Evolutionary conservation across 2,888 invertebrate genomes (phyloP), one percentile per base, ranked within the genome.

Genomic region (Thecophora atra): DNA sequence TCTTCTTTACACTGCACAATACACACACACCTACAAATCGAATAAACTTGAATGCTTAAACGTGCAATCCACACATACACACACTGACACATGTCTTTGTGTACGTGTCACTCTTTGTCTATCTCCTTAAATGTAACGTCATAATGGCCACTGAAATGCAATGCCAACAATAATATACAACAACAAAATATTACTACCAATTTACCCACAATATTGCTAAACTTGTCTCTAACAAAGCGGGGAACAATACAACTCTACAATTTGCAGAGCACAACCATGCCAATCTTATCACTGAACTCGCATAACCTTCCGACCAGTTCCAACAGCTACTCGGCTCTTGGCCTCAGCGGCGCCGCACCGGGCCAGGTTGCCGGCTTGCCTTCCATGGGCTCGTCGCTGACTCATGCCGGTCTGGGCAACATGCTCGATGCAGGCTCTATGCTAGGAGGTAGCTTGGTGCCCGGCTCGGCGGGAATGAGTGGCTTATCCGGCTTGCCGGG

Each of bases 241-340:
- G 85, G 85, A 82, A 85, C 85, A 83, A 85, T 85, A 82, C 85
- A 85, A 84, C 85, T 85, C 79, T 85, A 85, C 82, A 85, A 85
- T 85, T 90, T 90, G 82, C 90, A 90, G 88, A 90, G 90, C 87
- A 90, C 88, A 86, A 90, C 91, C 76, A 90, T 91, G 90, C 90
- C 90, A 76, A 85, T 86, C 79, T 82, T 87, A 81, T 90, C 90
- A 76, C 87, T 90, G 78, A 86, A 86, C 83, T 83, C 86, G 81
- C 87, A 86, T 82, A 83, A 86, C 76, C 79, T 86, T 78, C 86
- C 86, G 77, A 82, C 86, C 77, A 85, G 84, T 77, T 82, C 87
- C 76, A 84, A 81, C 73, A 86, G 85, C 79, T 87, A 86, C 78
- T 85, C 84, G 78, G 85, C 82, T 56, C 78, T 87, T 77, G 87